Percentiles rank a stretch among this genome's conserved stretches.
Conservation (phyloP, 2,797 vertebrate species). For the Melanotaenia pygmaea region DNA sequence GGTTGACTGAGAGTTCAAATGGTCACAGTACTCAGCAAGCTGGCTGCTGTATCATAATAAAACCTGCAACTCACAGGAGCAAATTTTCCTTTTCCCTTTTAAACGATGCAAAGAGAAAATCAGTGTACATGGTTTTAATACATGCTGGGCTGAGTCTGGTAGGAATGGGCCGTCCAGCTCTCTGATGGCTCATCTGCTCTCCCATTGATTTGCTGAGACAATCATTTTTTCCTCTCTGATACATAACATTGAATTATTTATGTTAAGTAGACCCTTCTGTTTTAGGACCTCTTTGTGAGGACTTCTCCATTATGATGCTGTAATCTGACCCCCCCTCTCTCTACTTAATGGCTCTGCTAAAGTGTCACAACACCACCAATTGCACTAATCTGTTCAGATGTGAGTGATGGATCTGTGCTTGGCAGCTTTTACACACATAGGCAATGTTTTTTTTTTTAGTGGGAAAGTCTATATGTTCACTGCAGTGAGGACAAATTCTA, state of each 20-base stretch:
- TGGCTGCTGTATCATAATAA: slow-evolving; percentile 36
- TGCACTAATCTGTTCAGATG: slow-evolving; percentile 52
- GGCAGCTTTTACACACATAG: slow-evolving; percentile 6
- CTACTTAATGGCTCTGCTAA: slow-evolving; percentile 55
- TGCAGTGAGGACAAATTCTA: slow-evolving; percentile 3
- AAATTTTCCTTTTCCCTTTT: slow-evolving; percentile 4
- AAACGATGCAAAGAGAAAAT: slow-evolving; percentile 28
- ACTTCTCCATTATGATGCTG: slow-evolving; percentile 71
- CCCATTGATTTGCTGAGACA: slow-evolving; percentile 72
- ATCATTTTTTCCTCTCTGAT: slow-evolving; percentile 75
- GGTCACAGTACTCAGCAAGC: slow-evolving; percentile 13
- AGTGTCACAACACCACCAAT: slow-evolving; percentile 59
- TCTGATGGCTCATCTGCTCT: slow-evolving; percentile 64
- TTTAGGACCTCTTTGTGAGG: slow-evolving; percentile 65
- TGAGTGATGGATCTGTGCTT: slow-evolving; percentile 48
- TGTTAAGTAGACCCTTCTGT: slow-evolving; percentile 77
- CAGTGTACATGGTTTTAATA: slow-evolving; percentile 31
- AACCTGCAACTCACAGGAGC: background rate
- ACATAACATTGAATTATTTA: slow-evolving; percentile 85
- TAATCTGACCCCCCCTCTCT: slow-evolving; percentile 61
- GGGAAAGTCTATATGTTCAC: slow-evolving; percentile 13
- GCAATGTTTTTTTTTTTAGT: background rate
- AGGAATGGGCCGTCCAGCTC: slow-evolving; percentile 35
- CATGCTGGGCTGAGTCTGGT: slow-evolving; percentile 16
- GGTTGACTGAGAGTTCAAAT: slow-evolving; percentile 34